Evolutionary conservation across 2,797 vertebrate genomes (phyloP).

Genomic region (Protonibea diacanthus): DNA sequence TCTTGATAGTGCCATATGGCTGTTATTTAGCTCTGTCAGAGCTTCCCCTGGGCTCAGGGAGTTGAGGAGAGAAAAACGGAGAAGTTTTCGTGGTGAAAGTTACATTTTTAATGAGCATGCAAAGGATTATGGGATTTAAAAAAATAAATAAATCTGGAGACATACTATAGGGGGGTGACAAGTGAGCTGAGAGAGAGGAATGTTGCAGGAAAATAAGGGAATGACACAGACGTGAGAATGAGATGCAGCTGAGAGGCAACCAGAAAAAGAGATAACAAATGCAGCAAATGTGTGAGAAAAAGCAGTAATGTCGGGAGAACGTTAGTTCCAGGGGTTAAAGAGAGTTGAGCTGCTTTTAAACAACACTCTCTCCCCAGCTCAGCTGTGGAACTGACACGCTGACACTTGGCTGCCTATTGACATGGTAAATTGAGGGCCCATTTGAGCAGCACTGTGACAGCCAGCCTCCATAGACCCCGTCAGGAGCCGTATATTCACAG

Average conservation of each 20-base stretch:
- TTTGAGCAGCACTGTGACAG: constrained; percentile 65
- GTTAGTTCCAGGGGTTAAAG: constrained; percentile 41
- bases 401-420: constrained; percentile 75
- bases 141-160: constrained; percentile 28
- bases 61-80: constrained; percentile 20
- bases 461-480: constrained; percentile 41
- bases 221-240: constrained; percentile 9
- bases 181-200: constrained; percentile 14
- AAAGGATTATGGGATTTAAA: constrained; percentile 30
- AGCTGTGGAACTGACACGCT: constrained; percentile 52
- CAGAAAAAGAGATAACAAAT: constrained; percentile 23
- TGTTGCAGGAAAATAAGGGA: constrained; percentile 10
- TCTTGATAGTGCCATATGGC: constrained; percentile 56
- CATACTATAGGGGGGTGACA: constrained; percentile 5
- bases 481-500: constrained; percentile 52
- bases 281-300: neutral
- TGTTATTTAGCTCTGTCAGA: constrained; percentile 47
- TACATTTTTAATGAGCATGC: constrained; percentile 58
- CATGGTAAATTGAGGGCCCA: constrained; percentile 67
- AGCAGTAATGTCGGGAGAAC: neutral
- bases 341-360: constrained; percentile 55
- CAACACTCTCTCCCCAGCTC: constrained; percentile 46
- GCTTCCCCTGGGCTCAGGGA: constrained; percentile 48
- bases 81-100: constrained; percentile 52
- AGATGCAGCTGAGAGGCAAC: constrained; percentile 8